Base-by-base conservation (phyloP, 2,888 invertebrate genomes). In the Eurytoma adleriae region DNA sequence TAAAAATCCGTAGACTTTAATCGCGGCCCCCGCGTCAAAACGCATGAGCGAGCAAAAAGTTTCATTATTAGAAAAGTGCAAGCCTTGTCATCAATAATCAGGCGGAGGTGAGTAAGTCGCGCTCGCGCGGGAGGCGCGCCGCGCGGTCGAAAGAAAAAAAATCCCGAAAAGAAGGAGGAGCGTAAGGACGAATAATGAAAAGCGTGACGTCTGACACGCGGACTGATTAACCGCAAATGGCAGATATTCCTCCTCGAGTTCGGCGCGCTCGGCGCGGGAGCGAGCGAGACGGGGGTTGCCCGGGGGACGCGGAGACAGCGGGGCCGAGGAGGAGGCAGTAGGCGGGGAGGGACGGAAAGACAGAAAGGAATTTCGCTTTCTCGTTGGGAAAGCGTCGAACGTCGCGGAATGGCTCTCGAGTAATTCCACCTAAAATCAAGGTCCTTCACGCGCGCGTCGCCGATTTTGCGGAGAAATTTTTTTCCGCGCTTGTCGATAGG, bases 141-240 rank as follows among this genome's bases (percentile, higher is more conserved):
- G 52, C 27, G n/a, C 24, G 14, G 16, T 27, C 27, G 18, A 27
- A 56, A 48, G 68, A 40, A 57, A 56, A 68, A 69, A 62, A 50
- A 69, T 67, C 64, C 67, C 50, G 52, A 30, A 79, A 64, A 59
- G 52, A 70, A 70, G 66, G 40, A 48, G 40, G n/a, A 54, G 72
- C 54, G 56, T 76, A 77, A 80, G 77, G 69, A 70, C 56, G 75
- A 82, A 75, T 82, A 82, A 82, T 82, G 80, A 80, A 82, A 82
- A 82, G 82, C 78, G 68, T 72, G 78, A 80, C 78, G 71, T 66
- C 59, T 74, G 82, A 80, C 75, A 75, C 67, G 75, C 57, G 68
- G 78, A 75, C 78, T 82, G 82, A 82, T 82, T 82, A 80, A 82
- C 82, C 82, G 61, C 80, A 82, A 78, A 78, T 76, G 79, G 79